Evolutionary conservation across 2,888 invertebrate genomes (phyloP), one percentile per base, ranked within the genome.

Genomic region (Drosophila multiciliata): DNA sequence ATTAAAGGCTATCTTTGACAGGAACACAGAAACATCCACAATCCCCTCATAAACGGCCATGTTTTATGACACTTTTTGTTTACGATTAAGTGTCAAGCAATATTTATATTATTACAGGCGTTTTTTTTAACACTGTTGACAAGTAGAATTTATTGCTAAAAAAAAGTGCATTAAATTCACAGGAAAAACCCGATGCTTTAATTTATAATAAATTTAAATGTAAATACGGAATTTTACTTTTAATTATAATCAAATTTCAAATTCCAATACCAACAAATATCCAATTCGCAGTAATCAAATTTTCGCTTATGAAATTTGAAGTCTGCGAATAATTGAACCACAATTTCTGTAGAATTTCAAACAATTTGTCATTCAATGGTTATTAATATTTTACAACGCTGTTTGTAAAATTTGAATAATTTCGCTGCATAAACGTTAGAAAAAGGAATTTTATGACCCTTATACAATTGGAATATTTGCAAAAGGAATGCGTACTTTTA

Each of bases 61-160:
- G 40, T 79, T 87, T 83, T 84, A 87, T 79, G 70, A 70, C 74
- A 66, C 50, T 76, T 75, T 55, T 64, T 53, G 68, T 85, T 87
- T 78, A 82, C 52, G 71, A 58, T 54, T 40, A 12, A 17, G 64
- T 33, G 38, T 17, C 59, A 67, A 69, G 55, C 57, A 33, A 26
- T 59, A 42, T 71, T 63, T 29, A 54, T 54, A 59, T 73, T 63
- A 63, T 58, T 49, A 42, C 61, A 59, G 60, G 42, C 42, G 9
- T 17, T 40, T 42, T 40, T 42, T 50, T 40, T 65, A 52, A 8
- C 55, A 48, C 40, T 62, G 66, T 62, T 64, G 66, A 63, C 71
- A 67, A 54, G 61, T 70, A 36, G 64, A 62, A 57, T 70, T 83
- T 80, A 73, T 63, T 66, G 38, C 59, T 65, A 61, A 29, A 20